Percentiles rank a stretch among this genome's conserved stretches.
These are phyloP conservation scores for Ictalurus punctatus DNA, from an alignment of 2,113 vertebrate genomes.

Conservation along the genomic window DNA sequence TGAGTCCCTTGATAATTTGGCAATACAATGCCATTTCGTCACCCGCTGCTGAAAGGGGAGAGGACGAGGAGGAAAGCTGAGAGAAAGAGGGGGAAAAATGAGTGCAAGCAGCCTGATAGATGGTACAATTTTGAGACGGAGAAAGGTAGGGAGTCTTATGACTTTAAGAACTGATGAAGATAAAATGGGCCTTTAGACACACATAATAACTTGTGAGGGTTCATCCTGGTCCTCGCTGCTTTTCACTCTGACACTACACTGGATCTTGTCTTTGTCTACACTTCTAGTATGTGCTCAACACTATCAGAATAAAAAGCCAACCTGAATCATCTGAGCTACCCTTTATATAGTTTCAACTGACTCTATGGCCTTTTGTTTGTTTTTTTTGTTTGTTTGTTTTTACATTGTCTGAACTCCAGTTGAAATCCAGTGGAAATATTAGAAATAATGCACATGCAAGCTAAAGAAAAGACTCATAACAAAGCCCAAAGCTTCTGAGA, in stretches of 20 bases:
- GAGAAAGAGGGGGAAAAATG: constrained; percentile 38
- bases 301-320: constrained; percentile 23
- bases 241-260: constrained; percentile 32
- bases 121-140: constrained; percentile 72
- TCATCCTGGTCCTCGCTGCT: constrained; percentile 63
- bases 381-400: no score
- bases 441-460: not conserved
- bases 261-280: constrained; percentile 35
- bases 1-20: constrained; percentile 65
- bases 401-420: not conserved
- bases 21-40: constrained; percentile 55
- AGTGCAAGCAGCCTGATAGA: constrained; percentile 67
- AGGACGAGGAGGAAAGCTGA: constrained; percentile 42
- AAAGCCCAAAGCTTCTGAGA: not conserved
- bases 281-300: constrained; percentile 59
- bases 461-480: not conserved
- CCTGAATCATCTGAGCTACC: not conserved
- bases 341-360: not conserved
- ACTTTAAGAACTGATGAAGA: constrained; percentile 80
- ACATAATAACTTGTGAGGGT: constrained; percentile 71
- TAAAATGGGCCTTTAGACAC: constrained; percentile 68
- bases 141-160: constrained; percentile 73
- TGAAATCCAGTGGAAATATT: not conserved
- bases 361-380: no score
- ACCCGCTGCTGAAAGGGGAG: constrained; percentile 56